Base-by-base conservation (phyloP, 2,113 vertebrate species). In the Xenopus borealis region DNA sequence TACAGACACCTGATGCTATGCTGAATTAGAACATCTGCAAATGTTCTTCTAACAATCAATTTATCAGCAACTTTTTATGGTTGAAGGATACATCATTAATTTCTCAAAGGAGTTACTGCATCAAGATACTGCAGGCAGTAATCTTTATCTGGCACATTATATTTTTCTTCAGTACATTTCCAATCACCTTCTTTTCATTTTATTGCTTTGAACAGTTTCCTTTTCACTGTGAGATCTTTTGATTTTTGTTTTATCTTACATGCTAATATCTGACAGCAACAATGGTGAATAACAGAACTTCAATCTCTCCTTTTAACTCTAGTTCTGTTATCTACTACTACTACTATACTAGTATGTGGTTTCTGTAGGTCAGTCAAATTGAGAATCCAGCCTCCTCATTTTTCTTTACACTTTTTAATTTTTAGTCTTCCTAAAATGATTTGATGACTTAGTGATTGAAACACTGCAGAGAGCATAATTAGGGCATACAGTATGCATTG, bases 51-150 rank as follows among this genome's bases (percentile, higher is more conserved):
- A 13, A 13, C 66, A 46, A 62, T 75, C 18, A 75, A 69, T 75
- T 69, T 75, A 69, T 75, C 73, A 76, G 73, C 73, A 69, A 62
- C 66, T 16, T 50, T 76, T 76, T 69, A 76, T 62, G 20, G 58
- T 27, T 55, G 16, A 45, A 18, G 50, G 62, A 76, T 69, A 30
- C 63, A 53, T 63, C 66, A 75, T 76, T 76, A 76, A 76, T 76
- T 76, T 76, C 66, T 76, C 73, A 27, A 69, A 68, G 66, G 73
- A 69, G 66, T 58, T 44, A 53, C 58, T 69, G 66, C 66, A 52
- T 68, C 55, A 62, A 75, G 64, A 68, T 59, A 74, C 46, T 67
- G 72, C 27, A 66, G 72, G 44, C 72, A 50, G 45, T 75, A 75
- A 68, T 69, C 66, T 50, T 76, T 44, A 59, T 18, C 66, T 53